A percentile compares a stretch with the other conserved stretches of the same genome.
Conservation (phyloP, 1,140 invertebrate genomes). For the Bombus soroeensis region DNA sequence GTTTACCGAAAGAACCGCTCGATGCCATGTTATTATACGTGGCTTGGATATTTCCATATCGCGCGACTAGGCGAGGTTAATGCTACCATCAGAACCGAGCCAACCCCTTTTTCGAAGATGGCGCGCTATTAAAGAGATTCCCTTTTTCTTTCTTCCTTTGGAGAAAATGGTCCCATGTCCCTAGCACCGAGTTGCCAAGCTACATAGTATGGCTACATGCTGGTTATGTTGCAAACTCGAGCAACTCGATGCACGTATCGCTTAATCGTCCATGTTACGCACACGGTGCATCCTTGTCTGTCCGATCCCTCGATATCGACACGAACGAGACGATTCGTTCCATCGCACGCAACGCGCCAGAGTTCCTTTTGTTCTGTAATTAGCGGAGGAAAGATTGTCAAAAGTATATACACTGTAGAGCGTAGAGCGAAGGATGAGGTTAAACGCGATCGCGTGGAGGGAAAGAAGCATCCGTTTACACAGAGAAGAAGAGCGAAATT, state of each 20-base stretch:
- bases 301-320: background rate
- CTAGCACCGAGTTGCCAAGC: background rate
- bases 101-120: slow-evolving; percentile 59
- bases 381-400: background rate
- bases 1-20: slow-evolving; percentile 66
- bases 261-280: slow-evolving; percentile 22
- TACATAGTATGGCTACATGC: too few relatives aligned
- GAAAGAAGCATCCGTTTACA: slow-evolving; percentile 25
- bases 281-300: background rate
- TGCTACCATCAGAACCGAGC: slow-evolving; percentile 53
- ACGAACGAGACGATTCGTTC: background rate
- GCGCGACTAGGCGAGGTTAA: slow-evolving; percentile 77
- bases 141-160: background rate
- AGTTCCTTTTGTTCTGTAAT: slow-evolving; percentile 23
- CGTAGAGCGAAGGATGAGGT: background rate
- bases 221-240: too few relatives aligned
- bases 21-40: slow-evolving; percentile 76
- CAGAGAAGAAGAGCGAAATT: background rate
- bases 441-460: slow-evolving; percentile 2
- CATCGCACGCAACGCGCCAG: slow-evolving; percentile 9
- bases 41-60: slow-evolving; percentile 77
- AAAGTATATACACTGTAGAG: background rate
- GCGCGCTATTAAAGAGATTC: slow-evolving; percentile 42
- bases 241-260: background rate
- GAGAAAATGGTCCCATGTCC: background rate